These are phyloP conservation scores for Palythoa heliodiscus DNA, from an alignment of 92 coral and sea anemone species.

Conservation along the genomic window DNA sequence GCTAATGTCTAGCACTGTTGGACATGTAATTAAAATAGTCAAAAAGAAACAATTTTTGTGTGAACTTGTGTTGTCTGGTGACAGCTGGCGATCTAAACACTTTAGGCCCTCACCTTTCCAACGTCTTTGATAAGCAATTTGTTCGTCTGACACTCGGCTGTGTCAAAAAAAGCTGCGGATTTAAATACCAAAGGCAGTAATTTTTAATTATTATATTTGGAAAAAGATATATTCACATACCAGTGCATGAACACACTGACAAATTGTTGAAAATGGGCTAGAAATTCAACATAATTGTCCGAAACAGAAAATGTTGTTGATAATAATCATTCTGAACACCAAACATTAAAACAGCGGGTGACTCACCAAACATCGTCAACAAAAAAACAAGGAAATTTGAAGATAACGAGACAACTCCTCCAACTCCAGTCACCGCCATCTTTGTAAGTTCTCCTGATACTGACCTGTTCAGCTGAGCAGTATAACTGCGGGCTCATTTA, in stretches of 20 bases:
- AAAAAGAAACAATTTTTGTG: slow-evolving; percentile 8
- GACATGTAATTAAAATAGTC: not conserved
- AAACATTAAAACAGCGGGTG: not conserved
- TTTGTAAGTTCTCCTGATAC: slow-evolving; percentile 14
- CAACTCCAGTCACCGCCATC: slow-evolving; percentile 29
- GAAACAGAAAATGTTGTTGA: not conserved
- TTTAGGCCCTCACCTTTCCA: slow-evolving; percentile 56
- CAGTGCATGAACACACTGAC: not conserved
- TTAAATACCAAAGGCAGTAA: not conserved
- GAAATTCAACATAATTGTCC: not conserved
- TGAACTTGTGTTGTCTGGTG: not conserved
- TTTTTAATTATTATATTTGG: not conserved
- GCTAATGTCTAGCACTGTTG: not conserved
- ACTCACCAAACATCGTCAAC: slow-evolving; percentile 23
- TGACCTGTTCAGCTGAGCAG: slow-evolving; percentile 43
- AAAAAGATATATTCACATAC: not conserved
- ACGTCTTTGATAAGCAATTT: slow-evolving; percentile 65
- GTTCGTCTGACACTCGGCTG: slow-evolving; percentile 32
- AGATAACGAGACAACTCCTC: not conserved
- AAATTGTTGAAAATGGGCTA: not conserved
- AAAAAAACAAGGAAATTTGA: slow-evolving; percentile 27
- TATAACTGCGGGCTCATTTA: slow-evolving; percentile 18
- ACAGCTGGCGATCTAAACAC: slow-evolving; percentile 2
- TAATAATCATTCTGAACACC: not conserved
- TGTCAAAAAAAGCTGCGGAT: slow-evolving; percentile 12